A percentile compares a stretch with the other conserved stretches of the same genome.
phyloP scores from a whole-genome alignment of 1,140 invertebrate species.

The Hyles euphorbiae region DNA sequence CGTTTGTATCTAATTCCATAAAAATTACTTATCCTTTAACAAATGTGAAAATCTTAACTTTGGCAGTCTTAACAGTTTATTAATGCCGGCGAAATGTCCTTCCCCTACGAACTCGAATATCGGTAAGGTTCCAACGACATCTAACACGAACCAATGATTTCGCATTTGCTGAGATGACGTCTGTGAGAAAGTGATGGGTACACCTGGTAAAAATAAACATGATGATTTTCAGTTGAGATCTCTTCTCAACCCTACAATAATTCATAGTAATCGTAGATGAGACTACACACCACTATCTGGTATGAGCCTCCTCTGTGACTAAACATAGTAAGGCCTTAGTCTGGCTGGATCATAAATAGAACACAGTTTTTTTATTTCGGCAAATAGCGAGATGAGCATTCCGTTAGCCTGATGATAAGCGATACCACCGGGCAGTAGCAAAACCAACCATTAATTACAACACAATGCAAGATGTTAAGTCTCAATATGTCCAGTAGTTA shows the following conservation, averaged over 20 bases:
- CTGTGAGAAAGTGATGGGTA: conserved; percentile 50
- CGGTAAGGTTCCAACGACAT: conserved; percentile 43
- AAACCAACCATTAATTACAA: no score
- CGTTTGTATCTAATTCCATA: no score
- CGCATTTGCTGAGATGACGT: conserved; percentile 53
- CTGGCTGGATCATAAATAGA: not conserved
- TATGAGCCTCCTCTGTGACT: no score
- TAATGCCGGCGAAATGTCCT: conserved; percentile 53
- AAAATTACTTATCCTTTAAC: no score
- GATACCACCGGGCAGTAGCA: no score
- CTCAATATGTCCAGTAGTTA: no score
- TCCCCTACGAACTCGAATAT: conserved; percentile 46
- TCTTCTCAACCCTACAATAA: not conserved
- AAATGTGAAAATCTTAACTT: conserved; percentile 30
- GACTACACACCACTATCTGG: no score
- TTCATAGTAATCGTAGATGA: no score
- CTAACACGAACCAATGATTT: conserved; percentile 51
- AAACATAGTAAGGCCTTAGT: no score
- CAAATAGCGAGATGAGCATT: no score
- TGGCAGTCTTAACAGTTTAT: conserved; percentile 47
- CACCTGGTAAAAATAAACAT: conserved; percentile 26
- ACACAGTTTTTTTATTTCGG: not conserved
- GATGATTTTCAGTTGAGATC: not conserved
- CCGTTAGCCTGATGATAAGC: no score
- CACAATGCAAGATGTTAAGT: no score